Evolutionary conservation across 2,113 vertebrate genomes (phyloP).

Genomic region (Aptenodytes forsteri): DNA sequence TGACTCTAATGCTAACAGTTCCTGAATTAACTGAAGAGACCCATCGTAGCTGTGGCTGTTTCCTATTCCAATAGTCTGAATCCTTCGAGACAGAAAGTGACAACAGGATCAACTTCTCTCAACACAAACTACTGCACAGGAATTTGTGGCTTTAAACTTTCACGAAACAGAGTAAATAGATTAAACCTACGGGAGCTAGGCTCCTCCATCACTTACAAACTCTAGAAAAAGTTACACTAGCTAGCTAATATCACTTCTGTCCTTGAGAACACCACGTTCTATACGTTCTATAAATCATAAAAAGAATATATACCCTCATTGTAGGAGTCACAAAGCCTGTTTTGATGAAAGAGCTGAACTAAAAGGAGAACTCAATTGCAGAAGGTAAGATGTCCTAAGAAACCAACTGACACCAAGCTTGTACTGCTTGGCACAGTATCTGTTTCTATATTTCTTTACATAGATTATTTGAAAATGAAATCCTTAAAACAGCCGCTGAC

Average conservation of each 20-base stretch:
- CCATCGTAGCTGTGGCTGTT: rapidly evolving
- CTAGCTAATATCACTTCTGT: not conserved
- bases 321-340: not conserved
- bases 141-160: not conserved
- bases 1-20: not conserved
- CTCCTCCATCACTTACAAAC: not conserved
- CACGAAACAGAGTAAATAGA: not conserved
- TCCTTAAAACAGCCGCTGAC: not conserved
- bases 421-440: not conserved
- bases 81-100: not conserved
- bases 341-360: not conserved
- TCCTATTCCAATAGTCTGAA: not conserved
- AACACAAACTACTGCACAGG: not conserved
- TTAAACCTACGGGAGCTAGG: not conserved
- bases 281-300: not conserved
- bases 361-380: not conserved
- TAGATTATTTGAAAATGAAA: not conserved
- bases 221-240: not conserved
- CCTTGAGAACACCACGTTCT: not conserved
- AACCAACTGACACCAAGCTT: not conserved
- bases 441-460: not conserved
- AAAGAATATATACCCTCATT: not conserved
- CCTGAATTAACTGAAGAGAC: not conserved
- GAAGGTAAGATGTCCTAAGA: not conserved
- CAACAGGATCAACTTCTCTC: not conserved